Conservation (phyloP, 1,140 invertebrate species). For the Drosophila rhopaloa region DNA sequence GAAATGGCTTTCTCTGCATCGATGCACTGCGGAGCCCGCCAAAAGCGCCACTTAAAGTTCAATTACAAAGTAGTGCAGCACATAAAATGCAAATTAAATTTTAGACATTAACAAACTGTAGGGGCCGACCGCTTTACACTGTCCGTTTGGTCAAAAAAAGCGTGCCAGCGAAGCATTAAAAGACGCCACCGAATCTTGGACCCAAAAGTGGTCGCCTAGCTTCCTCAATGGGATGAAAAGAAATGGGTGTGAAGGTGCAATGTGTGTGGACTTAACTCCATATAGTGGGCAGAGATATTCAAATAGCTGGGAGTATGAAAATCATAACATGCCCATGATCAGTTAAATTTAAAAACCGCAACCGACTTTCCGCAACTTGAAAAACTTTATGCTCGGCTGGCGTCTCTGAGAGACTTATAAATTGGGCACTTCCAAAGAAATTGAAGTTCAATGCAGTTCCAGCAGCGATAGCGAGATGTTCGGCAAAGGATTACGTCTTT, state of each 20-base stretch:
- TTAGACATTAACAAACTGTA: constrained; percentile 32
- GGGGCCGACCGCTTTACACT: constrained; percentile 44
- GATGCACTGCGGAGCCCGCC: constrained; percentile 8
- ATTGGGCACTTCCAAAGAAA: constrained; percentile 19
- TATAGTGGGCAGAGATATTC: constrained; percentile 49
- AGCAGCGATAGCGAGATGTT: constrained; percentile 55
- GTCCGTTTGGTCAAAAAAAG: constrained; percentile 21
- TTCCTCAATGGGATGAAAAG: constrained; percentile 42
- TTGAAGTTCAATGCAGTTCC: constrained; percentile 57
- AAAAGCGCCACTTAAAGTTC: constrained; percentile 44
- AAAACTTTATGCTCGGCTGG: constrained; percentile 71
- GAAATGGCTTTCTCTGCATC: constrained; percentile 32
- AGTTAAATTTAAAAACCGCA: constrained; percentile 75
- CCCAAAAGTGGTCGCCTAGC: constrained; percentile 19
- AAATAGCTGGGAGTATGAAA: constrained; percentile 53
- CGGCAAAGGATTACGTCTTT: constrained; percentile 39
- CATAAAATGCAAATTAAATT: constrained; percentile 69
- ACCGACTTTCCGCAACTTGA: constrained; percentile 72
- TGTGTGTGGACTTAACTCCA: constrained; percentile 12
- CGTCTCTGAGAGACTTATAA: constrained; percentile 52
- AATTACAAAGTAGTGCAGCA: constrained; percentile 57
- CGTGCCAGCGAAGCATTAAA: constrained; percentile 57
- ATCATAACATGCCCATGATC: constrained; percentile 59
- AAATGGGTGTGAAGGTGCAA: constrained; percentile 14
- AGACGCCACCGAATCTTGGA: constrained; percentile 47